Evolutionary conservation across 2,888 invertebrate genomes (phyloP), one percentile per base, ranked within the genome.

Genomic region (Phymatocera aterrima): DNA sequence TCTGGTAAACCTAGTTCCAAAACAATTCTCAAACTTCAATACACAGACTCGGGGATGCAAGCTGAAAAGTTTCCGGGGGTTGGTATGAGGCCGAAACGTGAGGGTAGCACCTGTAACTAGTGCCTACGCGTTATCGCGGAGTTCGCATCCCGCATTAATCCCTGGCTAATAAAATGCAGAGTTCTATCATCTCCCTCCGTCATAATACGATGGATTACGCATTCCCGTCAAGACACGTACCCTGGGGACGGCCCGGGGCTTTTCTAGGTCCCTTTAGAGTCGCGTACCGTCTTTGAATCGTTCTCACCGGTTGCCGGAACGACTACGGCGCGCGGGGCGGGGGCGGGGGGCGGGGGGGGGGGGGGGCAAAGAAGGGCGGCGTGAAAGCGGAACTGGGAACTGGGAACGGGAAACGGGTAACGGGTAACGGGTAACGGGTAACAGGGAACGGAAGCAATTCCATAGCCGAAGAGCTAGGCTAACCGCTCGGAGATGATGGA

Each of bases 201-300:
- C 46, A 34, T 40, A 68, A 72, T 43, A 48, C 51, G 51, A 72
- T 34, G 43, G 57, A 75, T 75, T 75, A 75, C 75, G 75, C 43
- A 75, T 75, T 75, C 75, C 34, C 72, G 48, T 72, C 75, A 57
- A 57, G 75, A 75, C 75, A 60, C 60, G 75, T 57, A 54, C 75
- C 21, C 51, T 51, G 31, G 51, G 60, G 24, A 60, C 24, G 34
- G 72, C 75, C 31, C n/a, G 75, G 75, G 57, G 57, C 57, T 37
- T 51, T 75, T 40, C 40, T 18, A 31, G 75, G 57, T 75, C 60
- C 57, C 75, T 57, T 57, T 72, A 72, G 60, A 75, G 60, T 18
- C 51, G 51, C n/a, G 34, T 40, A 48, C 72, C 51, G 72, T 51
- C 48, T 48, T 72, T 72, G 72, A 72, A 72, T 72, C 72, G 51